Evolutionary conservation across 1,140 invertebrate species (phyloP), one percentile per base, ranked within the genome.

Genomic region (Hyles vespertilio): DNA sequence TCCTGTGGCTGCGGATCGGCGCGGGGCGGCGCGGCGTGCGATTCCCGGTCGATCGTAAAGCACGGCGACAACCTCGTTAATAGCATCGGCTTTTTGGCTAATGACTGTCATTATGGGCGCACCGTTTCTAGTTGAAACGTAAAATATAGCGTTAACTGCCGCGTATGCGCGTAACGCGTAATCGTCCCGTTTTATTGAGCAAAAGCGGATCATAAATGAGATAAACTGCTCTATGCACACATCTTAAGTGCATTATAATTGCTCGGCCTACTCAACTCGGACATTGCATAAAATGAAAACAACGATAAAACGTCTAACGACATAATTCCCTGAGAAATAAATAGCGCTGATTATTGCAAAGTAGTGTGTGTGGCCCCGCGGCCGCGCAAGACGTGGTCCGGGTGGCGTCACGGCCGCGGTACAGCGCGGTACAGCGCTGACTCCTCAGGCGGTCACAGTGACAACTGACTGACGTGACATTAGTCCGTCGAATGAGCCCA

Each of bases 211-310:
- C 57, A 46, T 50, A 46, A 59, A 61, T 51, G 59, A 58, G 61
- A 64, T 59, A 64, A 67, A 61, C 46, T 32, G 52, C 47, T 9
- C 53, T 63, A 57, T 67, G 63, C 61, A 65, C 64, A 65, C 59
- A 62, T 63, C 63, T 63, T 77, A 72, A 77, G 61, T 65, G 62
- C 64, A 69, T 68, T 74, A 72, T 74, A 77, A 77, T 77, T 70
- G 67, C 57, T 49, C 47, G 63, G 33, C 40, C 51, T 69, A 57
- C 63, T 63, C 65, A 50, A 65, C 56, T 65, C 47, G 58, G 55
- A 51, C 47, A 57, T 68, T 69, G 67, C 59, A 69, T 65, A 68
- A 75, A 70, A 65, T 69, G 73, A 73, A 74, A 63, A 70, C 53
- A 32, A 46, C 55, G 60, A 67, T 58, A 56, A 51, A 33, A 61